Evolutionary conservation across 53 echinoderm and acorn worm species (phyloP), one percentile per base, ranked within the genome.

Genomic region (Antedon mediterranea): DNA sequence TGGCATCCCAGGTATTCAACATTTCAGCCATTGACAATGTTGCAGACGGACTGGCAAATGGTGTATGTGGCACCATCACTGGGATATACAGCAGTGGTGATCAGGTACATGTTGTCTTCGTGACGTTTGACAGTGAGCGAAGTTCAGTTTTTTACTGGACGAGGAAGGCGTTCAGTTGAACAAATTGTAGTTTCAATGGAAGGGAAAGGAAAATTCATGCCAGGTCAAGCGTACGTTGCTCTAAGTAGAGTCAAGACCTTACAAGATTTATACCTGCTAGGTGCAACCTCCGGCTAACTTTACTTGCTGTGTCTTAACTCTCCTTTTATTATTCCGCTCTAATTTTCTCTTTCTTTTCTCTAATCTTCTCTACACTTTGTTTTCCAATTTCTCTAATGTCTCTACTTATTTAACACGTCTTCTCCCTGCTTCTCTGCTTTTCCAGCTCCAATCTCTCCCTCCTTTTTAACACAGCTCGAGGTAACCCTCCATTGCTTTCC

Each of bases 121-220:
- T 78, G 6, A 9, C 43, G 44, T 78, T 78, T 31, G 78, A 78
- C 28, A 70, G 44, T 13, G 26, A 43, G 28, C 7, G 14, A 27
- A 20, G 33, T 32, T 11, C 34, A 76, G 14, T 76, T 76, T 76
- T 34, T 33, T 28, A 28, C 5, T 11, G 76, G 34, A 3, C 29
- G 28, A 5, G 28, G 7, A 20, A 76, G 33, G 33, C 27, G 81
- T 43, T 72, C 79, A 44, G 26, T 57, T 26, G 79, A 78, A 73
- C 27, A 81, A 29, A 43, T 84, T n/a, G 88, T 84, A 6, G 72
- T 85, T 28, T 43, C 84, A n/a, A 83, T 84, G 84, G 72, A 73
- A 34, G 72, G 72, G 32, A 11, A 0, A 6, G 71, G 23, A 78
- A 27, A 30, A 43, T 73, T 13, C 74, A 29, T 31, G 29, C 74